Base-by-base conservation (phyloP, 2,888 invertebrate species). In the Trichacis sp. region DNA sequence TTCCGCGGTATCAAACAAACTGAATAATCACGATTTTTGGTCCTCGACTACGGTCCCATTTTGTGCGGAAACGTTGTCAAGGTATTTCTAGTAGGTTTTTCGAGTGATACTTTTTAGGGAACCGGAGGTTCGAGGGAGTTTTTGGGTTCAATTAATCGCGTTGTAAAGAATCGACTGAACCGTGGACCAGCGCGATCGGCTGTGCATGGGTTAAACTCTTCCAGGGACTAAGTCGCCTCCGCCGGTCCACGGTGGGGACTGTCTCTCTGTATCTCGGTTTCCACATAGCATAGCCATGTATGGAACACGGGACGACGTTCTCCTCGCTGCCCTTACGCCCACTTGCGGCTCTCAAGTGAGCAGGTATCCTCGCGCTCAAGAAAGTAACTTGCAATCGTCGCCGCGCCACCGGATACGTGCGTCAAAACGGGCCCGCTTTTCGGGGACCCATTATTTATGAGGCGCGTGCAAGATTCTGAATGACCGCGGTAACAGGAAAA, bases 241-340 rank as follows among this genome's bases (percentile, higher is more conserved):
- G 74, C 73, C 71, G 63, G 66, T 68, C 68, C 70, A 61, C 69
- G 63, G 70, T 66, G 72, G 73, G 72, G 72, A 71, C 69, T 69
- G 75, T 78, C 73, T 73, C 64, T 70, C 73, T 73, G 67, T 79
- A 77, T 78, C 75, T 77, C 75, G 68, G 78, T 79, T 80, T 81
- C 80, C 81, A 81, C 83, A 83, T 83, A 82, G 79, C 82, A 83
- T 83, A 79, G 77, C 83, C 83, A 80, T 83, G 79, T 83, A n/a
- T n/a, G n/a, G n/a, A n/a, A n/a, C n/a, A n/a, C 76, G 70, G 70
- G 74, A 77, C 79, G 77, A 77, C 81, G 79, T 78, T 80, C 79
- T 77, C 79, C n/a, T 2, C n/a, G 61, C 72, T 74, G 74, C 73
- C 75, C 75, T 73, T 75, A 77, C 77, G 75, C 77, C 76, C 76